Evolutionary conservation across 53 echinoderm and acorn worm species (phyloP).

Genomic region (Henricia sp.): DNA sequence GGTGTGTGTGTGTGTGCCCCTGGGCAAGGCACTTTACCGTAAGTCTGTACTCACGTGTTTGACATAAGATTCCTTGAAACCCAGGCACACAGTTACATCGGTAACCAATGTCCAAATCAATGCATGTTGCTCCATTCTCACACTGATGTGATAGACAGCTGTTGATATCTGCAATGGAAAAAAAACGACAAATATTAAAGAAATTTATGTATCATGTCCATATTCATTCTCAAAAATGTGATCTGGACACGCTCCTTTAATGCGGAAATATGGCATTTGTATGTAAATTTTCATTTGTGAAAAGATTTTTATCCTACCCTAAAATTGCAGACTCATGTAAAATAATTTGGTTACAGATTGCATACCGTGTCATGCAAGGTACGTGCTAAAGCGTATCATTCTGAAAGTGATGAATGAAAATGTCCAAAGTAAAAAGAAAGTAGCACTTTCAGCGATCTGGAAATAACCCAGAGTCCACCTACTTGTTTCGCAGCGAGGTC

Average conservation of each 20-base stretch:
- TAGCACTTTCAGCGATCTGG: not conserved
- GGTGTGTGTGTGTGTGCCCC: too few relatives aligned
- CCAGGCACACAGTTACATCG: conserved; percentile 38
- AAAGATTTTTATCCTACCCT: too few relatives aligned
- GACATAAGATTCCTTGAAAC: conserved; percentile 13
- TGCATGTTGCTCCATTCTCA: conserved; percentile 45
- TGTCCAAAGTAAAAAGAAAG: not conserved
- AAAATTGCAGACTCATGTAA: conserved; percentile 4
- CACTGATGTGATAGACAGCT: conserved; percentile 25
- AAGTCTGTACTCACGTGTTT: conserved; percentile 26
- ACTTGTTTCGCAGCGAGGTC: conserved; percentile 65
- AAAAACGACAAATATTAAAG: conserved; percentile 28
- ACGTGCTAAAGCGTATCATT: not conserved
- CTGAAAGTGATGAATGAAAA: not conserved
- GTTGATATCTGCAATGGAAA: conserved; percentile 38
- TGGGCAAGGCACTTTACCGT: too few relatives aligned
- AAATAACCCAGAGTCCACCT: not conserved
- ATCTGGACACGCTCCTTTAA: too few relatives aligned
- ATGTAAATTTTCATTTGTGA: not conserved
- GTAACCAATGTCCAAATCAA: conserved; percentile 17
- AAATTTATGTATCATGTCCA: not conserved
- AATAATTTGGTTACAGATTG: not conserved
- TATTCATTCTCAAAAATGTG: too few relatives aligned
- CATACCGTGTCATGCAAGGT: not conserved
- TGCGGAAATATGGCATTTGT: not conserved